Base-by-base conservation (phyloP, 2,113 vertebrate species). In the Corythornis madagascariensis region DNA sequence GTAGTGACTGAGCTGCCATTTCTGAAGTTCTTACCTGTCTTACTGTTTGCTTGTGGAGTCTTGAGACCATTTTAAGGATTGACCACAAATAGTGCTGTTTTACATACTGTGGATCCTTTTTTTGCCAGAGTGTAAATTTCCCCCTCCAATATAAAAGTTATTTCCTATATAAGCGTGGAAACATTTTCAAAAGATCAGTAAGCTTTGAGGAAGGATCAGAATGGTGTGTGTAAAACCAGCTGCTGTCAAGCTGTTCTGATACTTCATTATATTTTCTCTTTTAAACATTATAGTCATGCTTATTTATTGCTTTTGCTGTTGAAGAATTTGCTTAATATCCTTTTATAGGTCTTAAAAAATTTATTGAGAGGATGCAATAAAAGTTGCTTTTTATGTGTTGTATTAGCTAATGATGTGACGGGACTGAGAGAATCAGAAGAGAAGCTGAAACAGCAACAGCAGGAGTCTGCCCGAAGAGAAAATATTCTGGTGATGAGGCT, bases 401-500 rank as follows among this genome's bases (percentile, higher is more conserved):
- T 20, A 53, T 88, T 83, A 99, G 99, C 99, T 94, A 99, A 99
- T 92, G 99, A 99, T 97, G 99, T 99, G 75, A 98, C 99, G 65
- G 99, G 99, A 52, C 96, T 99, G 97, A 98, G 99, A 97, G 99
- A 99, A 92, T 99, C 99, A 2, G 99, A 99, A 98, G 99, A 99
- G 96, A 99, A 99, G 95, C 84, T 99, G 83, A 99, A 99, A 97
- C 99, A 99, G 81, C 99, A 99, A 82, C 99, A 99, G 96, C 99
- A 99, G 95, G 99, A 99, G 92, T 99, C 99, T 92, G 99, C 99
- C n/a, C 98, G 99, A 92, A 98, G 99, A 92, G 99, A 99, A 96
- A 99, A 99, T 97, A 99, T 99, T 96, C 97, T 99, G 95, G 99
- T 99, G 86, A 99, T 99, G 99, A 97, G 99, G 76, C 98, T 99